Conservation (phyloP, 2,797 vertebrate genomes). For the Hemitrygon akajei region DNA sequence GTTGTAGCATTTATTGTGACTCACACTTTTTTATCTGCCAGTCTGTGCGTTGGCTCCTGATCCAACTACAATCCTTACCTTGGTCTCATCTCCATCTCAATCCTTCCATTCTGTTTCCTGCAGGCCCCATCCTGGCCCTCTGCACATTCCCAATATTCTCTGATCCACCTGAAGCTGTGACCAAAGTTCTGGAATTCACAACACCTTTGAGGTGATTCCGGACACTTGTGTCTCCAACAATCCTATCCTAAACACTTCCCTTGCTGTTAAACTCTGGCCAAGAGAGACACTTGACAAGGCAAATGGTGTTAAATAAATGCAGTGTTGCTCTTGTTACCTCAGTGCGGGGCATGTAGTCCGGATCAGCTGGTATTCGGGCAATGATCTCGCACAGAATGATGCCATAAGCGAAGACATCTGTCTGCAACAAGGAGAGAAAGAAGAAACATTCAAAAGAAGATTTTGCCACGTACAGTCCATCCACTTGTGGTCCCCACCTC, state of each 20-base stretch:
- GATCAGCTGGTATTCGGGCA: constrained; percentile 84
- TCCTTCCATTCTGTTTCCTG: too few relatives aligned
- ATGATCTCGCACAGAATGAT: constrained; percentile 92
- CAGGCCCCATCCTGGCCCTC: too few relatives aligned
- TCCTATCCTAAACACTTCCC: background rate
- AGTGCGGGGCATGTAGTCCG: constrained; percentile 84
- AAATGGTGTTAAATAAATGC: background rate
- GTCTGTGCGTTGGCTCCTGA: too few relatives aligned
- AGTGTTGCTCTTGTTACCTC: constrained; percentile 61
- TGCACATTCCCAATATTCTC: background rate
- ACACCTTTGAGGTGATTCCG: background rate
- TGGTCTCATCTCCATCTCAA: too few relatives aligned
- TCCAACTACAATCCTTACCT: too few relatives aligned
- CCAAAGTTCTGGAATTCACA: background rate
- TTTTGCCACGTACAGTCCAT: background rate
- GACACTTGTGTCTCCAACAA: background rate
- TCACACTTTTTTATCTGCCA: too few relatives aligned
- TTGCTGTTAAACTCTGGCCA: background rate
- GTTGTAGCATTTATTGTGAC: too few relatives aligned
- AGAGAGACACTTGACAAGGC: background rate
- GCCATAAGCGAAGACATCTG: constrained; percentile 85
- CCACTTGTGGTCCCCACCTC: background rate
- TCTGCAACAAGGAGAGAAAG: constrained; percentile 55
- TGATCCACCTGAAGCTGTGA: background rate
- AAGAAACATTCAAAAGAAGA: background rate